Evolutionary conservation across 2,797 vertebrate genomes (phyloP).

Genomic region (Triplophysa bombifrons): DNA sequence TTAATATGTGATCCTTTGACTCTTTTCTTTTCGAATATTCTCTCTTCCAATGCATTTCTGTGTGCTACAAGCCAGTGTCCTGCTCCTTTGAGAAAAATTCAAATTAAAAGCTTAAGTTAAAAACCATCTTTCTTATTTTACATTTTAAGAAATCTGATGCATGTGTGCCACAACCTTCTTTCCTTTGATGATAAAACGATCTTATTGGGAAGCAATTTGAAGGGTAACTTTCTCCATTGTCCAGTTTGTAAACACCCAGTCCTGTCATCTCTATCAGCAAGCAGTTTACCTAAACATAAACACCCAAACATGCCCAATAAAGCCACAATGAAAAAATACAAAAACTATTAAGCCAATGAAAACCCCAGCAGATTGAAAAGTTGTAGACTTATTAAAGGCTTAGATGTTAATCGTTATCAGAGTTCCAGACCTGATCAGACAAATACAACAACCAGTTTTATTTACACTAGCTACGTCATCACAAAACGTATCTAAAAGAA

Average conservation of each 20-base stretch:
- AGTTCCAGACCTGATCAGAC: not conserved
- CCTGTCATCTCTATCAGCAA: slow-evolving; percentile 57
- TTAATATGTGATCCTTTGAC: slow-evolving; percentile 19
- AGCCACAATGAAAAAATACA: not conserved
- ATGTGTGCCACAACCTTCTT: slow-evolving; percentile 60
- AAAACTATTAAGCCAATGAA: no score
- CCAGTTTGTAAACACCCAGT: slow-evolving; percentile 53
- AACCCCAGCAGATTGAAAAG: no score
- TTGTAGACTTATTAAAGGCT: no score
- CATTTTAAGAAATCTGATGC: not conserved
- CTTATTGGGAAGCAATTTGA: slow-evolving; percentile 63
- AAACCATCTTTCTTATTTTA: not conserved
- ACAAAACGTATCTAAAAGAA: not conserved
- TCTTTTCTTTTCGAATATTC: slow-evolving; percentile 40
- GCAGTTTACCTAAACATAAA: slow-evolving; percentile 5
- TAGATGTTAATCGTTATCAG: no score
- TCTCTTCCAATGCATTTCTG: slow-evolving; percentile 60
- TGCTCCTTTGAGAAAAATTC: slow-evolving; percentile 56
- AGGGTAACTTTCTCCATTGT: slow-evolving; percentile 55
- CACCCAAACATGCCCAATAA: not conserved
- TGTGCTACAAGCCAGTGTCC: slow-evolving; percentile 70
- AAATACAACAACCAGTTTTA: not conserved
- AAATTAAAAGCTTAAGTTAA: not conserved
- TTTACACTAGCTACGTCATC: not conserved
- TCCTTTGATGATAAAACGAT: slow-evolving; percentile 55